Base-by-base conservation (phyloP, 2,113 vertebrate genomes). In the Dunckerocampus dactyliophorus region DNA sequence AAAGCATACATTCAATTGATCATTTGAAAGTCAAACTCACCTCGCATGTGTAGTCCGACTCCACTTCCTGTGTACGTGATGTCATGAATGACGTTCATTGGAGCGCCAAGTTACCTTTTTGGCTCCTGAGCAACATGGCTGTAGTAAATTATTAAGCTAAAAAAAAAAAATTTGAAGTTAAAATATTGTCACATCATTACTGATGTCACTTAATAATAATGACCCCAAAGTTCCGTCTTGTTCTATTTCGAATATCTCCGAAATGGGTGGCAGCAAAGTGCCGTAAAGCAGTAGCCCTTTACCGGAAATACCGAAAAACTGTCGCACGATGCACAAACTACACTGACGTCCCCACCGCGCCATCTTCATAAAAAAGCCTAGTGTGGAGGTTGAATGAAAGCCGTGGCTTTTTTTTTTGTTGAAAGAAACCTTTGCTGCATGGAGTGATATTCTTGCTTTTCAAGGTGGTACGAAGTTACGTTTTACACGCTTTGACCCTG, bases 301-400 rank as follows among this genome's bases (percentile, higher is more conserved):
- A 46, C 20, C 28, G 47, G n/a, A 61, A 61, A 61, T 15, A 11
- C 22, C 24, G 13, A 61, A 48, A 24, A 59, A 51, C 8, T 67
- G 54, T 34, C 63, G 71, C 66, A 72, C 51, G 42, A 16, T 43
- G 21, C 16, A 75, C 59, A 47, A 61, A 78, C 76, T 74, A 66
- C 85, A 59, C 73, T 78, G 83, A 84, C 76, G 78, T 83, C 48
- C 47, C 31, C 37, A 80, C 64, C 78, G 89, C 90, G 91, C 90
- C 91, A 92, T 92, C 90, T 91, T 92, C 81, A 60, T 74, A 91
- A 89, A 87, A 81, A 72, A 81, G 52, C 74, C 63, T 62, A 46
- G 21, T 63, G 55, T 39, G 63, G 60, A 28, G 52, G 28, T 66
- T 83, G 79, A 87, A 80, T 81, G 75, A 63, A 76, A 72, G 42